These are phyloP conservation scores for Cliona cf. orientalis DNA, from an alignment of 37 sponge, comb jelly and placozoan species.

Conservation along the genomic window DNA sequence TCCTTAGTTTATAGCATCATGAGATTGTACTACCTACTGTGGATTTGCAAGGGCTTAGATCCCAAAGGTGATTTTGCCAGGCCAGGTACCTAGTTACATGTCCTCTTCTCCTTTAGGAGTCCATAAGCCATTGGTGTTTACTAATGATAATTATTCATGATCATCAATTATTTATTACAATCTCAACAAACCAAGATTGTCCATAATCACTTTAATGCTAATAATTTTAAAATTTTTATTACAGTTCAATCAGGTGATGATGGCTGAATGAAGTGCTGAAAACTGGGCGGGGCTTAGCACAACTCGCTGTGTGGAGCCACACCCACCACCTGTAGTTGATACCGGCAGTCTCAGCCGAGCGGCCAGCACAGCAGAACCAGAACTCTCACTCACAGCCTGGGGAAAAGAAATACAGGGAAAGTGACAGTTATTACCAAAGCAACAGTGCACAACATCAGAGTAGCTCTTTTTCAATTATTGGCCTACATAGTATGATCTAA, in stretches of 20 bases:
- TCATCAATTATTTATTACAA: too few relatives aligned
- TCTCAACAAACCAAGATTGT: too few relatives aligned
- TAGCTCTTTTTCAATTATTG: not conserved
- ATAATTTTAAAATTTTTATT: slow-evolving; percentile 4
- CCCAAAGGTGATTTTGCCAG: too few relatives aligned
- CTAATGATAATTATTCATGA: too few relatives aligned
- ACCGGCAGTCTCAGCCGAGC: slow-evolving; percentile 35
- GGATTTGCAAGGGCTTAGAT: too few relatives aligned
- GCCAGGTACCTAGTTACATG: too few relatives aligned
- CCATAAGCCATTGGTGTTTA: too few relatives aligned
- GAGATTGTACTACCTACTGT: too few relatives aligned
- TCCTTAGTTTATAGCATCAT: too few relatives aligned
- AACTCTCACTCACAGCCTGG: slow-evolving; percentile 34
- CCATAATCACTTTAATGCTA: slow-evolving; percentile 2
- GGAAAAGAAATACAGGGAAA: not conserved
- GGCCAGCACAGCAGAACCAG: not conserved
- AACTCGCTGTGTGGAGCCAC: not conserved
- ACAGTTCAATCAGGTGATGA: slow-evolving; percentile 1
- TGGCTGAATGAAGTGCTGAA: slow-evolving; percentile 36
- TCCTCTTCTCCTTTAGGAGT: too few relatives aligned
- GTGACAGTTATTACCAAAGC: too few relatives aligned
- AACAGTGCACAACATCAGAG: not conserved
- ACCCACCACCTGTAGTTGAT: not conserved
- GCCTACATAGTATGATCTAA: too few relatives aligned
- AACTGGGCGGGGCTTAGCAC: slow-evolving; percentile 57